These are phyloP conservation scores for Willowsia nigromaculata DNA, from an alignment of 2,888 invertebrate species.

Conservation along the genomic window DNA sequence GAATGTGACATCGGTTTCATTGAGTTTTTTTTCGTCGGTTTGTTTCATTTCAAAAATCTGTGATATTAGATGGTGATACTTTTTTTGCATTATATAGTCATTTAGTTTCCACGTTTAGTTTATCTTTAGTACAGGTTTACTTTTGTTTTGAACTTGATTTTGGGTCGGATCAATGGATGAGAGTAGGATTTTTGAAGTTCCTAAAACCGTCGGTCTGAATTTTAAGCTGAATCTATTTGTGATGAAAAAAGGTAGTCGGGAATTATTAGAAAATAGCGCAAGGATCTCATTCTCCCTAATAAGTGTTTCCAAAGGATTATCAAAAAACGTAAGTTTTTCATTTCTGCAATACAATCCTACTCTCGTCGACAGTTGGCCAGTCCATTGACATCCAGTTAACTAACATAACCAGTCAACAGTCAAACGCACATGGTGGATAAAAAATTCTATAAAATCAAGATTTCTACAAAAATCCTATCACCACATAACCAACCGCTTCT, in stretches of 20 bases:
- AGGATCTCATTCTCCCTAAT: not conserved
- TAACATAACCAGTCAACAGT: not conserved
- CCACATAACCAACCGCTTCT: not conserved
- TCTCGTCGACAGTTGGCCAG: not conserved
- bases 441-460: too few relatives aligned
- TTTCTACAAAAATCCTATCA: not conserved
- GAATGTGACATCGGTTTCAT: too few relatives aligned
- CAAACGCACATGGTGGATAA: not conserved
- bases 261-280: not conserved
- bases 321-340: not conserved
- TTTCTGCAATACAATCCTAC: not conserved
- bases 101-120: not conserved
- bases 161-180: constrained; percentile 4
- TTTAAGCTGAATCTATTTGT: not conserved
- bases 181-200: not conserved
- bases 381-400: too few relatives aligned
- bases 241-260: not conserved
- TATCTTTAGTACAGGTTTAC: not conserved
- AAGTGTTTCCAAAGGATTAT: not conserved
- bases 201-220: not conserved
- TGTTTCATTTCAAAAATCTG: not conserved
- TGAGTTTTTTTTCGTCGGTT: not conserved
- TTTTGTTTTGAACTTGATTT: too few relatives aligned
- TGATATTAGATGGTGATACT: too few relatives aligned
- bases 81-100: not conserved